phyloP scores from a whole-genome alignment of 1,140 invertebrate species.

The Sinonovacula constricta region DNA sequence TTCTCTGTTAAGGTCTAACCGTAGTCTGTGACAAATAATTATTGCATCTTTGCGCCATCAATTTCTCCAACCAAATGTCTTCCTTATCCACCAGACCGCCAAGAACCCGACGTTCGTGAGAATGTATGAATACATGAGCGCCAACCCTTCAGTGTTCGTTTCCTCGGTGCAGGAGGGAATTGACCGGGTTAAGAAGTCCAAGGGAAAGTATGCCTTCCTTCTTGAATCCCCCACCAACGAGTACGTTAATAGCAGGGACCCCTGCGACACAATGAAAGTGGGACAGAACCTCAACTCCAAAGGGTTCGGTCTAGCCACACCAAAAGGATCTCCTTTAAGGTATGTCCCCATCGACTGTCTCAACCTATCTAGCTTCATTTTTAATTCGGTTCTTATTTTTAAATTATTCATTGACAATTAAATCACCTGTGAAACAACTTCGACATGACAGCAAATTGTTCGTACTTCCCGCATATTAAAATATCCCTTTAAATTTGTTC shows the following conservation, averaged over 20 bases:
- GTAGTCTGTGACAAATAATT: too few relatives aligned
- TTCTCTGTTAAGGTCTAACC: too few relatives aligned
- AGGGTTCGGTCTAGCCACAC: slow-evolving; percentile 95
- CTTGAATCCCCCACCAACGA: slow-evolving; percentile 97
- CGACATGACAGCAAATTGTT: too few relatives aligned
- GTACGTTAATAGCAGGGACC: slow-evolving; percentile 93
- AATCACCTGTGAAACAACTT: too few relatives aligned
- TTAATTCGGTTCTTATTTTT: neutral
- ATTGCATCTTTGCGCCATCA: too few relatives aligned
- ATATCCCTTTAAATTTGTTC: too few relatives aligned
- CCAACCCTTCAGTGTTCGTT: slow-evolving; percentile 71
- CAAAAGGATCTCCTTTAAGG: slow-evolving; percentile 93
- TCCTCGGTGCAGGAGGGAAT: slow-evolving; percentile 70
- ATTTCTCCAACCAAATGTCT: too few relatives aligned
- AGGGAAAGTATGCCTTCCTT: slow-evolving; percentile 94
- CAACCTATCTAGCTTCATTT: slow-evolving; percentile 81
- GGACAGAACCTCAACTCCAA: slow-evolving; percentile 94
- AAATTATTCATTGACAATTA: too few relatives aligned
- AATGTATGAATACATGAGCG: slow-evolving; percentile 97
- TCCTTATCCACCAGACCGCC: slow-evolving; percentile 85
- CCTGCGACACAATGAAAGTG: slow-evolving; percentile 96
- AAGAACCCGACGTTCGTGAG: slow-evolving; percentile 93
- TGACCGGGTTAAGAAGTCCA: slow-evolving; percentile 67
- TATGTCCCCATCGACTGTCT: slow-evolving; percentile 80
- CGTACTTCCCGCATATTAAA: too few relatives aligned